These are phyloP conservation scores for Flexamia atlantica DNA, from an alignment of 2,888 invertebrate species.

Conservation along the genomic window DNA sequence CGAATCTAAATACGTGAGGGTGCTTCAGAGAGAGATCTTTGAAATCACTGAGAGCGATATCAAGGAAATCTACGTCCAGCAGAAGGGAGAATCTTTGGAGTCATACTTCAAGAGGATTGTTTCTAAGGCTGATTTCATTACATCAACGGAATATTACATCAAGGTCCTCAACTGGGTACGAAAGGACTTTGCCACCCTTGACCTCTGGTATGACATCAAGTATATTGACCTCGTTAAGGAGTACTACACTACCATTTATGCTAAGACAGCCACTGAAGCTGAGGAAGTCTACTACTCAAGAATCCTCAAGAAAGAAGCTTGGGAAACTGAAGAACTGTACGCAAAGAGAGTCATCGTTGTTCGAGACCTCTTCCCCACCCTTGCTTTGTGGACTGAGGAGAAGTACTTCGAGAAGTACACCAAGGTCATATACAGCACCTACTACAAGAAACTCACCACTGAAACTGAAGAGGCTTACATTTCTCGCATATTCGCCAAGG, in stretches of 20 bases:
- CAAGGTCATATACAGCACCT: not conserved
- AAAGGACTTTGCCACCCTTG: not conserved
- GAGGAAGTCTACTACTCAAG: slow-evolving; percentile 23
- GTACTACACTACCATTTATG: not conserved
- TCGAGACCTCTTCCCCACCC: slow-evolving; percentile 18
- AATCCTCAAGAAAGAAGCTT: slow-evolving; percentile 23
- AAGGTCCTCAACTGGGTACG: not conserved
- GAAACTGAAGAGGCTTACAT: slow-evolving; percentile 13
- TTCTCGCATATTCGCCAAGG: slow-evolving; percentile 3
- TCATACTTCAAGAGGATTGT: slow-evolving; percentile 28
- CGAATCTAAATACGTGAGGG: not conserved
- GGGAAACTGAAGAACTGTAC: slow-evolving; percentile 32
- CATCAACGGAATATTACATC: not conserved
- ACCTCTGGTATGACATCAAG: slow-evolving; percentile 33
- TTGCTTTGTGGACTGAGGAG: slow-evolving; percentile 30
- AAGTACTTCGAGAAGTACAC: slow-evolving; percentile 34
- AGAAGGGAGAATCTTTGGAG: not conserved
- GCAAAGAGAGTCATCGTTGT: slow-evolving; percentile 15
- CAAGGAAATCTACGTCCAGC: not conserved
- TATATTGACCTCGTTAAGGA: not conserved
- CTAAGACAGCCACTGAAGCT: slow-evolving; percentile 23
- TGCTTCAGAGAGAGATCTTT: slow-evolving; percentile 5
- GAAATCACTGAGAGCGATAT: not conserved
- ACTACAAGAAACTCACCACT: not conserved
- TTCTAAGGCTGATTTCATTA: not conserved